A percentile compares a stretch with the other conserved stretches of the same genome.
These are phyloP conservation scores for Nomada fucata DNA, from an alignment of 2,888 invertebrate genomes.

Conservation along the genomic window DNA sequence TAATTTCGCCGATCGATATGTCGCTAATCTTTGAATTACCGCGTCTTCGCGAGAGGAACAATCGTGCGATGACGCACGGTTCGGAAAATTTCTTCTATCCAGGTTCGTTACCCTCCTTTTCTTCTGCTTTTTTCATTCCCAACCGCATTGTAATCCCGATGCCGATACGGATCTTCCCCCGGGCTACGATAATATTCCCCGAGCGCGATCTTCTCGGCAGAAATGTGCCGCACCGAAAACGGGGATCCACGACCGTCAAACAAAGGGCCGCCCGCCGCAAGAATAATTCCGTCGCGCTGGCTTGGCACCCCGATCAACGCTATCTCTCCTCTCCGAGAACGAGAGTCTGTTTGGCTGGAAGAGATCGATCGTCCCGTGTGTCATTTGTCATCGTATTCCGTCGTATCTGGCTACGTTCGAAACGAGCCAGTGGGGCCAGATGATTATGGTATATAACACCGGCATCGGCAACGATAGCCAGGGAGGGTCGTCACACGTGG, in stretches of 20 bases:
- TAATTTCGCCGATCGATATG: too few species aligned
- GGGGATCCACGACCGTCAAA: constrained; percentile 8
- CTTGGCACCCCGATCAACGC: constrained; percentile 21
- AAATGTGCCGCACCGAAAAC: background rate
- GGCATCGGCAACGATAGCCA: background rate
- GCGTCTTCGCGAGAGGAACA: too few species aligned
- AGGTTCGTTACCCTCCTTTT: background rate
- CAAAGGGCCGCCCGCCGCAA: constrained; percentile 42
- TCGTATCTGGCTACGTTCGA: constrained; percentile 35
- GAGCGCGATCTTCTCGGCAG: background rate
- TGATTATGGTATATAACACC: constrained; percentile 2
- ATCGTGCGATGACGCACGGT: too few species aligned
- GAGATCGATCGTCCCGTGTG: constrained; percentile 73
- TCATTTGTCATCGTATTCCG: constrained; percentile 78
- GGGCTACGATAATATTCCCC: background rate
- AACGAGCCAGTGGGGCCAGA: background rate
- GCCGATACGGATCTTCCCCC: background rate
- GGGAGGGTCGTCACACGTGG: constrained; percentile 52
- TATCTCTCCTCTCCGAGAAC: constrained; percentile 49
- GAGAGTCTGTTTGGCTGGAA: constrained; percentile 72
- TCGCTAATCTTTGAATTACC: too few species aligned
- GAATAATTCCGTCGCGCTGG: constrained; percentile 45
- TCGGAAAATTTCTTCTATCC: background rate
- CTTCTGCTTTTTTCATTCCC: background rate
- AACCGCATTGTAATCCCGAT: background rate